These are phyloP conservation scores for Invenusta paracnida DNA, from an alignment of 2,888 invertebrate genomes.

Conservation along the genomic window DNA sequence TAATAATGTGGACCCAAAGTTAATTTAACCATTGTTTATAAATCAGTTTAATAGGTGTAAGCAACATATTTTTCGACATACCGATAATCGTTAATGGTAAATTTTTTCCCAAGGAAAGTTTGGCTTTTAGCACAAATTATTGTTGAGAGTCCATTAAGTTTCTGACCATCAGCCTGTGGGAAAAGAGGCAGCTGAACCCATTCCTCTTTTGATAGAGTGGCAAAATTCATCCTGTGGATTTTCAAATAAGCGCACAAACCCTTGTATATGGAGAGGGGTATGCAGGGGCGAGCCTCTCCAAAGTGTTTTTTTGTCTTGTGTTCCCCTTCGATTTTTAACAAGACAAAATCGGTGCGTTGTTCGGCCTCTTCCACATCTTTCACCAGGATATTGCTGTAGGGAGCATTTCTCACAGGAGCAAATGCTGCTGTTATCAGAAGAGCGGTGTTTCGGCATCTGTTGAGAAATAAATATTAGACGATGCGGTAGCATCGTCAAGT, in stretches of 20 bases:
- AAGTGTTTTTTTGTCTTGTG: background rate
- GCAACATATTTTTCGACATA: too few relatives aligned
- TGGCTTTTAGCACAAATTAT: background rate
- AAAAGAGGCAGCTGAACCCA: background rate
- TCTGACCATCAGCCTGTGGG: background rate
- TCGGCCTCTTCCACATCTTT: background rate
- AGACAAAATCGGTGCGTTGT: background rate
- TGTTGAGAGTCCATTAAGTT: background rate
- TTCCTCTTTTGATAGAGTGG: background rate
- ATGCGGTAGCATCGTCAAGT: too few relatives aligned
- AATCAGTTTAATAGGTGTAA: too few relatives aligned
- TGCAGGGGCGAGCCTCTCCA: background rate
- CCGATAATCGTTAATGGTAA: background rate
- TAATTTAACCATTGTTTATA: background rate
- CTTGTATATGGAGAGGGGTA: background rate
- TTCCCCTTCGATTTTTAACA: background rate
- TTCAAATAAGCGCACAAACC: background rate
- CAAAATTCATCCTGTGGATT: background rate
- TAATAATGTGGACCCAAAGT: background rate
- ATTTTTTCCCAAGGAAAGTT: background rate
- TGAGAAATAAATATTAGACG: too few relatives aligned
- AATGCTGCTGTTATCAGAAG: background rate
- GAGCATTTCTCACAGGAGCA: background rate
- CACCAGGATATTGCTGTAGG: background rate
- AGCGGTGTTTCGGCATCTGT: background rate